These are phyloP conservation scores for Syritta pipiens DNA, from an alignment of 2,888 invertebrate genomes.

Conservation along the genomic window DNA sequence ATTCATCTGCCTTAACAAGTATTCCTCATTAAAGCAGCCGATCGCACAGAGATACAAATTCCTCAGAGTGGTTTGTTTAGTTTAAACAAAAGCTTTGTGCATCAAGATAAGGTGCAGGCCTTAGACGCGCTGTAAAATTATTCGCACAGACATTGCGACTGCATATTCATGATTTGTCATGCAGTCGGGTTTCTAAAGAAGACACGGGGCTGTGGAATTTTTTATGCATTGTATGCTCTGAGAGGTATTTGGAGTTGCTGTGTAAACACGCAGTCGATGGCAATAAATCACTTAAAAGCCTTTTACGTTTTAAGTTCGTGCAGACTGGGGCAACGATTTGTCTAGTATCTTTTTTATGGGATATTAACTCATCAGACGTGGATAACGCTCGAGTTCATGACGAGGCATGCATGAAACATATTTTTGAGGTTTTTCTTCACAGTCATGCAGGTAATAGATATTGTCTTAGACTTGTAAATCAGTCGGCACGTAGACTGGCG, in stretches of 20 bases:
- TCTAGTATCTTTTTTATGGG: constrained; percentile 11
- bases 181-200: neutral
- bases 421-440: too few relatives aligned
- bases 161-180: constrained; percentile 10
- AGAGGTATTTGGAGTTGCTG: neutral
- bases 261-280: neutral
- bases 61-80: neutral
- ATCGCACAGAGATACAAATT: neutral
- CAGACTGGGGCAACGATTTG: neutral
- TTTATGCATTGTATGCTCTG: neutral
- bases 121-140: neutral
- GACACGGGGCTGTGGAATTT: neutral
- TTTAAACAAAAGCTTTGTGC: constrained; percentile 1
- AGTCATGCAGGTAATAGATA: too few relatives aligned
- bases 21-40: neutral
- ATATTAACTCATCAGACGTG: constrained; percentile 1
- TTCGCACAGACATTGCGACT: neutral
- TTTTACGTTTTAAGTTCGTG: neutral
- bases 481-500: too few relatives aligned
- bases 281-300: constrained; percentile 28
- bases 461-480: too few relatives aligned
- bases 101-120: neutral
- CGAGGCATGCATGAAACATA: neutral
- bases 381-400: neutral
- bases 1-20: constrained; percentile 21